Percentiles rank a stretch among this genome's conserved stretches.
Conservation (phyloP, 2,797 vertebrate species). For the Phyllotis vaccarum region DNA sequence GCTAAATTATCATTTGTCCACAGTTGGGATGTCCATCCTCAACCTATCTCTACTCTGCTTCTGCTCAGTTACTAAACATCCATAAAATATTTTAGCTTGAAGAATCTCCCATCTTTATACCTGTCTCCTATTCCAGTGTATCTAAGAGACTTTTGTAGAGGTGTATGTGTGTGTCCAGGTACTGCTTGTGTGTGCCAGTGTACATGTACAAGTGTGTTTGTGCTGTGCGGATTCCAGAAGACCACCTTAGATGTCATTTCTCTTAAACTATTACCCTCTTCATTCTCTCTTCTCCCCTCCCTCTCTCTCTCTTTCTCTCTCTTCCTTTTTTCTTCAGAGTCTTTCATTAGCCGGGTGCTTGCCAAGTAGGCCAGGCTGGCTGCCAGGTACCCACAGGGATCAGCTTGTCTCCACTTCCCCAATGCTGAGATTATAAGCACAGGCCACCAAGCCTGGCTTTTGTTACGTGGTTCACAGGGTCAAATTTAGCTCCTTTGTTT, state of each 20-base stretch:
- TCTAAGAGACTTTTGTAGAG: neutral
- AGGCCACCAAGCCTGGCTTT: neutral
- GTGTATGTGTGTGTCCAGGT: neutral
- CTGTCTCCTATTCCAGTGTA: neutral
- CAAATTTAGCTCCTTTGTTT: neutral
- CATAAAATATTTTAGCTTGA: neutral
- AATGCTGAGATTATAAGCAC: neutral
- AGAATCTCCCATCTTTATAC: neutral
- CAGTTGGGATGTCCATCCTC: rapidly evolving
- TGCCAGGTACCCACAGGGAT: neutral
- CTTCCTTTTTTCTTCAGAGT: neutral
- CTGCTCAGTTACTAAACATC: neutral
- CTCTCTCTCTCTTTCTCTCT: neutral
- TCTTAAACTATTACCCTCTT: neutral
- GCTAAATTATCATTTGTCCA: neutral
- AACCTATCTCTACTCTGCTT: neutral
- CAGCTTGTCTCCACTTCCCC: neutral
- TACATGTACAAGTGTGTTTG: neutral
- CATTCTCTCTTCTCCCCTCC: no score
- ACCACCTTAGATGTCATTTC: neutral
- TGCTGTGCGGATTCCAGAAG: neutral
- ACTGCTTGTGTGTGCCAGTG: neutral
- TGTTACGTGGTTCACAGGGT: neutral
- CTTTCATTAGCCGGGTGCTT: neutral
- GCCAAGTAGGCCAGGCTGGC: neutral